phyloP scores from a whole-genome alignment of 2,113 vertebrate genomes.

The Pao palembangensis region DNA sequence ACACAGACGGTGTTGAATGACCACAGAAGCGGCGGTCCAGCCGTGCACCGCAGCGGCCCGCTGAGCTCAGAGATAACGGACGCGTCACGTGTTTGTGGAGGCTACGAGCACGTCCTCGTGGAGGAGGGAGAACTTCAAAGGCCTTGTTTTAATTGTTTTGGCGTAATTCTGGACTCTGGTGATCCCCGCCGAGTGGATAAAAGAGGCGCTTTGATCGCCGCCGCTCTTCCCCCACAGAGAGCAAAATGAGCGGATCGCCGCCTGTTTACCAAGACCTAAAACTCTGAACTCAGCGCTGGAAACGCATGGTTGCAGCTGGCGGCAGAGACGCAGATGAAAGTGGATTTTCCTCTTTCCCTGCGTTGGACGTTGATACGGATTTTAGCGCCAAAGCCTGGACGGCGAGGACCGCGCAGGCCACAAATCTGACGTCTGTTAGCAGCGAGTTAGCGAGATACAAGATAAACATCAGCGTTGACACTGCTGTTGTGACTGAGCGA shows the following conservation, averaged over 20 bases:
- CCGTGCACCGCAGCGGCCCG: too few species aligned
- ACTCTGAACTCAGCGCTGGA: not conserved
- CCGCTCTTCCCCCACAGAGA: conserved; percentile 26
- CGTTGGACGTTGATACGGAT: not conserved
- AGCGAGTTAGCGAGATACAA: too few species aligned
- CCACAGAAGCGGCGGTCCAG: too few species aligned
- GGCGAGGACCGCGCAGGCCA: too few species aligned
- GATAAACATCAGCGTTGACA: not conserved
- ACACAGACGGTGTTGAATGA: not conserved
- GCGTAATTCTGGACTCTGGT: conserved; percentile 28
- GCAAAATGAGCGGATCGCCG: conserved; percentile 21
- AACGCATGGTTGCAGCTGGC: conserved; percentile 25
- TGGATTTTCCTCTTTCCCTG: conserved; percentile 6
- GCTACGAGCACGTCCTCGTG: conserved; percentile 5
- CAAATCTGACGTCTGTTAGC: too few species aligned
- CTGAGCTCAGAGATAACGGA: not conserved
- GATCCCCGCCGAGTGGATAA: conserved; percentile 47
- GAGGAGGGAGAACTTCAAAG: conserved; percentile 49
- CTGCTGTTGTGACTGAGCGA: too few species aligned
- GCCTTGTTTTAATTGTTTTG: conserved; percentile 42
- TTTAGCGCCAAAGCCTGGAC: conserved; percentile 10
- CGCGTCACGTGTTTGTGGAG: too few species aligned
- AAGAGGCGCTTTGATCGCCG: conserved; percentile 55
- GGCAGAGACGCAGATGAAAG: conserved; percentile 21
- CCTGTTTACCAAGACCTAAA: conserved; percentile 28